Conservation (phyloP, 2,888 invertebrate genomes). For the Nemurella pictetii region DNA sequence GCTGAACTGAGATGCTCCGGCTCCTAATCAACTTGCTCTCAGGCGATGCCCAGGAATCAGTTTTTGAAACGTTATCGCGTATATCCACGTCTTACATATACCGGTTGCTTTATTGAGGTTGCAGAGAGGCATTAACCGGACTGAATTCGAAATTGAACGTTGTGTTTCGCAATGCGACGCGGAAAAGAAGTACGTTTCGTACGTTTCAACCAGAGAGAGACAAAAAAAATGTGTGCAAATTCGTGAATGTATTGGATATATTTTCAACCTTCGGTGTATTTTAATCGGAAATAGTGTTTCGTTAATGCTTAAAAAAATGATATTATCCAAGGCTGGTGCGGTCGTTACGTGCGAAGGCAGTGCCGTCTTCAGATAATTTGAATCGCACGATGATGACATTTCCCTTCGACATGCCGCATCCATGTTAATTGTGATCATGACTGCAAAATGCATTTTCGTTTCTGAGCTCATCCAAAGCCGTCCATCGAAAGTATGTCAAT, state of each 20-base stretch:
- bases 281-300: not conserved
- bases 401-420: not conserved
- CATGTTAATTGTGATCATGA: not conserved
- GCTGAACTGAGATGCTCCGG: not conserved
- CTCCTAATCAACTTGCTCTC: not conserved
- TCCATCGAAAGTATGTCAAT: not conserved
- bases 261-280: not conserved
- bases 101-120: not conserved
- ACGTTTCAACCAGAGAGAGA: not conserved
- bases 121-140: not conserved
- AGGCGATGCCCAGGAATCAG: not conserved
- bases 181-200: not conserved
- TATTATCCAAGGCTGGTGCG: not conserved
- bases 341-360: not conserved
- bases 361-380: not conserved
- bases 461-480: not conserved
- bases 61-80: not conserved
- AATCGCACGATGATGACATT: not conserved
- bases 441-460: not conserved
- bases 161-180: not conserved
- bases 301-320: not conserved
- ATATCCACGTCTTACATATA: too few species aligned
- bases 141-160: not conserved
- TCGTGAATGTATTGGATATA: not conserved
- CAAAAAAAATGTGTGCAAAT: not conserved